These are phyloP conservation scores for Bothrops jararaca DNA, from an alignment of 2,113 vertebrate genomes.

Conservation along the genomic window DNA sequence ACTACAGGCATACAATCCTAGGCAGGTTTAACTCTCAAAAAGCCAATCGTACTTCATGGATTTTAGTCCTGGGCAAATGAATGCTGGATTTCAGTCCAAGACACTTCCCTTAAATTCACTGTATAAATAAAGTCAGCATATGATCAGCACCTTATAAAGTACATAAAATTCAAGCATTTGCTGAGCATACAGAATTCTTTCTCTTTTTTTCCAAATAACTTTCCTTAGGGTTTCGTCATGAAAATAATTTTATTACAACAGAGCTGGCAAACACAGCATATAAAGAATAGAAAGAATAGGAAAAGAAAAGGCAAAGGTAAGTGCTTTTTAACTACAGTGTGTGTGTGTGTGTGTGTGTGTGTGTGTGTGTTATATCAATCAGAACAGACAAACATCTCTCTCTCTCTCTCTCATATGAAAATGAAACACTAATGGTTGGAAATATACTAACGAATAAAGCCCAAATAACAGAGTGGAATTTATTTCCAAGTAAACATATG, in stretches of 20 bases:
- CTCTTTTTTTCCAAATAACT: background rate
- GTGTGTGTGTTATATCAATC: no score
- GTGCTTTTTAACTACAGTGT: background rate
- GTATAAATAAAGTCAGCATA: background rate
- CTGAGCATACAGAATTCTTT: conserved; percentile 12
- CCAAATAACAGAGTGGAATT: background rate
- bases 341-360: no score
- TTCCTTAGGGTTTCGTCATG: background rate
- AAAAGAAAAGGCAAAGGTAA: background rate
- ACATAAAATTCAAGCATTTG: conserved; percentile 19
- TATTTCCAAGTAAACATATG: background rate
- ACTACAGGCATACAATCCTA: background rate
- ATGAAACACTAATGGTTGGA: background rate
- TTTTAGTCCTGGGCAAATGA: background rate
- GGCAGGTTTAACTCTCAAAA: background rate
- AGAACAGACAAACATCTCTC: background rate
- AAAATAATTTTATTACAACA: conserved; percentile 44
- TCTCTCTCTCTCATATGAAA: background rate
- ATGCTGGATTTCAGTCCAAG: background rate
- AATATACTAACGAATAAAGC: background rate
- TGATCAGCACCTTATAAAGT: background rate
- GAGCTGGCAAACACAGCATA: conserved; percentile 46
- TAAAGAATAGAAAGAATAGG: conserved; percentile 43
- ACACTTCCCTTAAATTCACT: background rate
- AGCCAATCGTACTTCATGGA: background rate